phyloP scores from a whole-genome alignment of 2,113 vertebrate genomes.

The Chaetops frenatus region DNA sequence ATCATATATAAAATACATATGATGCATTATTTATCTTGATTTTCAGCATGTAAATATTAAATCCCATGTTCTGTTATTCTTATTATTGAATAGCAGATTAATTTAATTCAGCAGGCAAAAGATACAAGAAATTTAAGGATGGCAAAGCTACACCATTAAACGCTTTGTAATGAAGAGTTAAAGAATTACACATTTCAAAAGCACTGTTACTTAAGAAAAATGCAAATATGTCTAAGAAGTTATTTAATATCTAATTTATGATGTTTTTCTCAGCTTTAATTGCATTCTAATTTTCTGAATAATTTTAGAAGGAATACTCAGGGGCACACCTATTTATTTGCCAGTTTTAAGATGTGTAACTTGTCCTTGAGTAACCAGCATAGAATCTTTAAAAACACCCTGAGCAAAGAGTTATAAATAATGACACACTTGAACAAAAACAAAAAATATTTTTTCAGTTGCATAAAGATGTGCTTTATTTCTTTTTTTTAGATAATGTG shows the following conservation, averaged over 20 bases:
- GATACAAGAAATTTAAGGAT: neutral
- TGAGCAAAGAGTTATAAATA: neutral
- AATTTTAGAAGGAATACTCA: neutral
- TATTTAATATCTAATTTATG: neutral
- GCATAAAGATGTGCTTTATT: neutral
- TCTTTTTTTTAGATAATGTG: neutral
- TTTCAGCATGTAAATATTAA: neutral
- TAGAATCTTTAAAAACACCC: neutral
- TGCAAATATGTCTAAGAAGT: neutral
- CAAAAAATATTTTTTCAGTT: neutral
- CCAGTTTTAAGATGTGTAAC: neutral
- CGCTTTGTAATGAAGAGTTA: neutral
- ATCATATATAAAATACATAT: neutral
- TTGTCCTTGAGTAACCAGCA: neutral
- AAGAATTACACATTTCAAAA: neutral
- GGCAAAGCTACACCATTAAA: neutral
- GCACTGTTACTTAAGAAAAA: neutral
- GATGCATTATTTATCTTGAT: neutral
- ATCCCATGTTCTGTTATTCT: neutral
- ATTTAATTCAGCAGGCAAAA: neutral
- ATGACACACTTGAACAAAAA: neutral
- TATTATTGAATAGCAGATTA: neutral
- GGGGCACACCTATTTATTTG: neutral
- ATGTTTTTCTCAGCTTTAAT: neutral
- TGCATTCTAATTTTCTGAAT: neutral